Evolutionary conservation across 2,113 vertebrate species (phyloP), one percentile per base, ranked within the genome.

Genomic region (Raja brachyura): DNA sequence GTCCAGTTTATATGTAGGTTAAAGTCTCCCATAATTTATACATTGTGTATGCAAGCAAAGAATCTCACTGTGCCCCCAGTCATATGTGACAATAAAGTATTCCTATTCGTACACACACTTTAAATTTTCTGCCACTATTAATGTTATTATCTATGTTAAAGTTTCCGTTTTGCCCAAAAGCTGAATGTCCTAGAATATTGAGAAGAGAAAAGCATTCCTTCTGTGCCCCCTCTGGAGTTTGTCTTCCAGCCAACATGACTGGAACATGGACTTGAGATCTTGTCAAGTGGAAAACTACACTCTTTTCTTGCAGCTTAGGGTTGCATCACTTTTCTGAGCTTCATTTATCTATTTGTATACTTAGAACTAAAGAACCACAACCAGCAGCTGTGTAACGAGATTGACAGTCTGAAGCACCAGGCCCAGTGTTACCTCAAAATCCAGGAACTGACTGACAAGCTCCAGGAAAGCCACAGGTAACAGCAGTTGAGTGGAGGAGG

Each of bases 381-480:
- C 94, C 94, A 95, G 93, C 94, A 95, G 93, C 95, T 97, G 25
- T 96, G 93, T 1, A 95, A 88, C 0, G 96, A 97, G 94, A 95
- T 97, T 0, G 94, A 94, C 31, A 95, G 93, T 25, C 94, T 97
- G 90, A 96, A 94, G 77, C 94, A 95, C 93, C 96, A 95, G 54
- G 93, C 97, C 10, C 94, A 95, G 7, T 95, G 96, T 39, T 94
- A 94, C 0, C 95, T 96, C 93, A 95, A 94, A 93, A 94, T 95
- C 83, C 95, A 95, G 76, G 95, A 96, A 20, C 94, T 97, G 81
- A 95, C 94, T 16, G 94, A 94, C 78, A 96, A 96, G 95, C 94
- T 96, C 76, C 96, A 97, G 88, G 96, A 97, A 94, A 96, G 96
- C 94, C 97, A 97, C 94, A 96, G 95, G 97, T 96, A 93, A 83